Conservation (phyloP, 1,140 invertebrate species). For the Lethocerus indicus region DNA sequence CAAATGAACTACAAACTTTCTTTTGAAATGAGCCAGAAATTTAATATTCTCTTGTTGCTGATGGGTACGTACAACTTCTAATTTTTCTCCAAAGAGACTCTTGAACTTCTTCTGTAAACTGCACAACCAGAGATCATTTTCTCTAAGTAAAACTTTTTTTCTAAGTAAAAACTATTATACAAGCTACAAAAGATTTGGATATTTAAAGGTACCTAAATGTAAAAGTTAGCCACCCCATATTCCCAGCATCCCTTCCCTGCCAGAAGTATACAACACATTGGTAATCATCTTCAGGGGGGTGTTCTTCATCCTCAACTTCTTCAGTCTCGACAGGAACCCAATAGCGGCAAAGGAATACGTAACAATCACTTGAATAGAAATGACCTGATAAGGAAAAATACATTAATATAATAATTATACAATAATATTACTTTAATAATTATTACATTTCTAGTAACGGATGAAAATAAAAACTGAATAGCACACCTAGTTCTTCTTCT, state of each 20-base stretch:
- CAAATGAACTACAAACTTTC: constrained; percentile 84
- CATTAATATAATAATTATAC: not conserved
- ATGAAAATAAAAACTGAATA: not conserved
- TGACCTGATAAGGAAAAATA: constrained; percentile 28
- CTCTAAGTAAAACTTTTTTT: not conserved
- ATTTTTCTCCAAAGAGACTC: constrained; percentile 79
- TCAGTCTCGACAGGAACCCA: constrained; percentile 55
- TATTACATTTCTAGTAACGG: not conserved
- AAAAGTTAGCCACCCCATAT: constrained; percentile 99
- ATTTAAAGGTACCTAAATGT: constrained; percentile 60
- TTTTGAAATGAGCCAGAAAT: constrained; percentile 95
- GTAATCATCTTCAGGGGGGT: constrained; percentile 66
- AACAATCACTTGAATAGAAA: constrained; percentile 92
- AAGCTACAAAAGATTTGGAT: not conserved
- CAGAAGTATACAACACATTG: constrained; percentile 98
- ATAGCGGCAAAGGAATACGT: constrained; percentile 95
- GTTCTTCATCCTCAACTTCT: constrained; percentile 40
- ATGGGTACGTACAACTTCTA: constrained; percentile 94
- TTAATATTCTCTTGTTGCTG: constrained; percentile 98
- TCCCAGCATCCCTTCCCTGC: constrained; percentile 92
- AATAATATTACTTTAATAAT: not conserved
- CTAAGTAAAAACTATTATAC: not conserved
- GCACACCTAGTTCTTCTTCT: constrained; percentile 77
- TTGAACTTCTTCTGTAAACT: constrained; percentile 97
- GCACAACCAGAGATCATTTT: constrained; percentile 16